Percentiles rank a stretch among this genome's conserved stretches.
These are phyloP conservation scores for Mimumesa dahlbomi DNA, from an alignment of 2,888 invertebrate genomes.

Conservation along the genomic window DNA sequence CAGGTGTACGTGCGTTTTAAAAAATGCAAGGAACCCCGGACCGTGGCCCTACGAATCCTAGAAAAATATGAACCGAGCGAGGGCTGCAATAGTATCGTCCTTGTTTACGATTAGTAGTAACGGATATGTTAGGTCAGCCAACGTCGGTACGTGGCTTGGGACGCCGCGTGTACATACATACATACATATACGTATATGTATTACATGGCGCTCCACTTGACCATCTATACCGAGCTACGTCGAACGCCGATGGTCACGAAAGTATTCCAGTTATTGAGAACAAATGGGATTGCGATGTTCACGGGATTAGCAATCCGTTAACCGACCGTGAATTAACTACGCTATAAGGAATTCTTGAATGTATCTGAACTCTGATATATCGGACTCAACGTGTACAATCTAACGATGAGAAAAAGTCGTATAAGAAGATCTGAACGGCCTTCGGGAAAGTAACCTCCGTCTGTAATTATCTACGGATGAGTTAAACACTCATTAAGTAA, in stretches of 20 bases:
- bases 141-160: background rate
- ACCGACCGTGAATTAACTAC: too few relatives aligned
- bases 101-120: constrained; percentile 23
- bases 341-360: too few relatives aligned
- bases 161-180: background rate
- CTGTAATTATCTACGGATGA: too few relatives aligned
- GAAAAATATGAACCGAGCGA: background rate
- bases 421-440: too few relatives aligned
- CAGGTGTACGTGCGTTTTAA: constrained; percentile 28
- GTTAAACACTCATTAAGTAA: too few relatives aligned
- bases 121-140: background rate
- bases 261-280: background rate
- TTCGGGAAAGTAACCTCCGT: too few relatives aligned
- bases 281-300: background rate
- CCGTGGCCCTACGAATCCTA: background rate
- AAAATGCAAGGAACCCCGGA: constrained; percentile 23
- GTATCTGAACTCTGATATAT: too few relatives aligned
- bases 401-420: too few relatives aligned
- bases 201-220: background rate
- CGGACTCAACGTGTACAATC: too few relatives aligned
- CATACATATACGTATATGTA: too few relatives aligned
- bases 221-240: background rate
- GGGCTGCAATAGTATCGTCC: background rate
- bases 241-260: background rate
- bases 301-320: too few relatives aligned